phyloP scores from a whole-genome alignment of 2,888 invertebrate species.

The Tuberolachnus salignus region DNA sequence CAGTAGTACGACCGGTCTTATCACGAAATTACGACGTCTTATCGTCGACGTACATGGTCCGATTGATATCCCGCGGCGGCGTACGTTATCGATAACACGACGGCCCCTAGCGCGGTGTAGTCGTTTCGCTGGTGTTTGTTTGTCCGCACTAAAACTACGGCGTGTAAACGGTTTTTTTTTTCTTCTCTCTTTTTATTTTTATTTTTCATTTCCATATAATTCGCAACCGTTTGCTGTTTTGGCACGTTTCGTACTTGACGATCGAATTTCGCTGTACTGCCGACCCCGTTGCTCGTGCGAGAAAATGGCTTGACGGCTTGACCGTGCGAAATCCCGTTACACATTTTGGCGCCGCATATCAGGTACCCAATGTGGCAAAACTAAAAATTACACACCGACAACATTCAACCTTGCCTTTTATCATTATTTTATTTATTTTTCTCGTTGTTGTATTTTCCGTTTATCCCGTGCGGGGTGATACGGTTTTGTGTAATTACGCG shows the following conservation, averaged over 20 bases:
- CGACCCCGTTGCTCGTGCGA: not conserved
- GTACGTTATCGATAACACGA: conserved; percentile 23
- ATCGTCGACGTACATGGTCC: too few relatives aligned
- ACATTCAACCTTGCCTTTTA: too few relatives aligned
- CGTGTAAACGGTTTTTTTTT: too few relatives aligned
- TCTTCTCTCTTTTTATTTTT: too few relatives aligned
- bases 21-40: conserved; percentile 1
- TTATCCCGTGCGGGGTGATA: not conserved
- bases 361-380: not conserved
- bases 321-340: not conserved
- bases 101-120: not conserved
- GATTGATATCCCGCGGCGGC: conserved; percentile 36
- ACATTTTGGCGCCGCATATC: too few relatives aligned
- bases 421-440: not conserved
- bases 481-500: not conserved
- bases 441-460: too few relatives aligned
- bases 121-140: not conserved
- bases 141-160: too few relatives aligned
- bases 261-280: not conserved
- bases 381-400: too few relatives aligned
- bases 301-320: conserved; percentile 4
- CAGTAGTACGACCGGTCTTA: not conserved
- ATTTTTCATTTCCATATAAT: too few relatives aligned
- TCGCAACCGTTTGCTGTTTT: too few relatives aligned
- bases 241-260: not conserved